Base-by-base conservation (phyloP, 2,113 vertebrate genomes). In the Syngnathus scovelli region DNA sequence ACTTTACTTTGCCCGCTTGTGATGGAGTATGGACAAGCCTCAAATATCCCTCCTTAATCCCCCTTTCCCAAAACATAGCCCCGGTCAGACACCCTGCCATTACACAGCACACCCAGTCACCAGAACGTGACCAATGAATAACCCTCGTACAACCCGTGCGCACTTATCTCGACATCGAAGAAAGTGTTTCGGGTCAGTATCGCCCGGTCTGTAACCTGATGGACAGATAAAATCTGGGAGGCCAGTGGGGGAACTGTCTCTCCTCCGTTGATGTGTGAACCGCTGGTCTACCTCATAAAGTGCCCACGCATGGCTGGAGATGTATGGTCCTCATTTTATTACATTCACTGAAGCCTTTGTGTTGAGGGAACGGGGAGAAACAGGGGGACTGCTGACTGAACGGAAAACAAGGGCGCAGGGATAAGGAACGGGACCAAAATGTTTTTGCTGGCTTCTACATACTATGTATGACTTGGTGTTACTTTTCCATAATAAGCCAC, bases 311-410 rank as follows among this genome's bases (percentile, higher is more conserved):
- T 82, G 85, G 78, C 68, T 83, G 81, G 72, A 76, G 77, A 52
- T 90, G 81, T 86, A 90, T 87, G 70, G 81, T 39, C 74, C 83
- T 85, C 71, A 78, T 85, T 88, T 87, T 79, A 83, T 84, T 79
- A 76, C 80, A 79, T 85, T 87, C 84, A 80, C 81, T 67, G 56
- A 68, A 73, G 80, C 18, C 8, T 73, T 73, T 70, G 68, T 67
- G 41, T 5, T 27, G 58, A 54, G 41, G 39, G 39, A 21, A 23
- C 15, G 16, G 58, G 58, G 36, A 27, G 58, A 21, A 33, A 68
- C 67, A 62, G 59, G 18, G 54, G 66, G 52, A 55, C 64, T 64
- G 75, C 38, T 64, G 83, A 86, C 76, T 76, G 80, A 85, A 82
- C 69, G 61, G 74, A 84, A 85, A 84, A 85, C 79, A 77, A 61